These are phyloP conservation scores for Octomys mimax DNA, from an alignment of 2,797 vertebrate species.

Conservation along the genomic window DNA sequence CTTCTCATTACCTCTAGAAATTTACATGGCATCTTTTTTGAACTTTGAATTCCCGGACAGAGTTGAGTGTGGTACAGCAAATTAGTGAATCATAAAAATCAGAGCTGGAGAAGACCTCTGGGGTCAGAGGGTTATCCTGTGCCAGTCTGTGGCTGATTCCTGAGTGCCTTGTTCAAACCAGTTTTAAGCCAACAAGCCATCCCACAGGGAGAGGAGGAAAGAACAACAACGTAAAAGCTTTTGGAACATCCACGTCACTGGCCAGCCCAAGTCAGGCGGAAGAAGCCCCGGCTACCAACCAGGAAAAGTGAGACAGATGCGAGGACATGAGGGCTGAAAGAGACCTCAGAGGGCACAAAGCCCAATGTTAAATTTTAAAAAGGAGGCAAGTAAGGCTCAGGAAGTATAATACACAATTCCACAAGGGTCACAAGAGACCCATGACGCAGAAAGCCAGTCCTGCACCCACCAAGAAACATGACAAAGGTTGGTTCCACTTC, in stretches of 20 bases:
- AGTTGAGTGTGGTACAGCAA: constrained; percentile 73
- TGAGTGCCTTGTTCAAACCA: constrained; percentile 75
- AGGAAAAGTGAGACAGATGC: background rate
- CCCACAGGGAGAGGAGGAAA: constrained; percentile 14
- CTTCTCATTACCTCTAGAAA: constrained; percentile 81
- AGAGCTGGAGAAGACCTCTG: constrained; percentile 75
- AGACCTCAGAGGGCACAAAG: constrained; percentile 26
- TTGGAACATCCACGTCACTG: background rate
- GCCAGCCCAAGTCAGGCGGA: constrained; percentile 35
- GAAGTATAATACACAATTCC: background rate
- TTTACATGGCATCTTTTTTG: constrained; percentile 81
- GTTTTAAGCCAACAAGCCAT: constrained; percentile 76
- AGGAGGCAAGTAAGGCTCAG: constrained; percentile 17
- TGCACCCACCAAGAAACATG: background rate
- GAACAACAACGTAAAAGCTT: constrained; percentile 12
- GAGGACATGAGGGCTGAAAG: constrained; percentile 17
- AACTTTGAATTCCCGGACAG: constrained; percentile 82
- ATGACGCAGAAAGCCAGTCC: background rate
- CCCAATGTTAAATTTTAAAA: constrained; percentile 23
- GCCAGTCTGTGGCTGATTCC: constrained; percentile 76
- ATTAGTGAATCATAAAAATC: constrained; percentile 85
- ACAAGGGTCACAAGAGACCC: background rate
- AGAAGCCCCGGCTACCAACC: background rate
- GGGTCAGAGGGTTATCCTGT: constrained; percentile 80
- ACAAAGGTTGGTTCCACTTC: background rate